A percentile compares a stretch with the other conserved stretches of the same genome.
These are phyloP conservation scores for Cacoxenus indagator DNA, from an alignment of 2,888 invertebrate genomes.

Conservation along the genomic window DNA sequence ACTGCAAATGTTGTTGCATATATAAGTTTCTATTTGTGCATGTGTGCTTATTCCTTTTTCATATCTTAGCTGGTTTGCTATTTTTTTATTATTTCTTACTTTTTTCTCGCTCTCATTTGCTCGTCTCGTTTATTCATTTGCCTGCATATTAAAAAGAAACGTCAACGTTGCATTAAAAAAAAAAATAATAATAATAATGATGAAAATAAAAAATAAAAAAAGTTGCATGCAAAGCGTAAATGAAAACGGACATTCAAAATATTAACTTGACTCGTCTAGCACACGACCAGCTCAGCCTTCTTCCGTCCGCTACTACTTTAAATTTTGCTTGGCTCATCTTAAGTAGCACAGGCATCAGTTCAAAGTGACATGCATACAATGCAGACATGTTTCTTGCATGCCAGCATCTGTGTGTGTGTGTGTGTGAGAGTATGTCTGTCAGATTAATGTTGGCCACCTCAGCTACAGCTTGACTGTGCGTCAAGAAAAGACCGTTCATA, in stretches of 20 bases:
- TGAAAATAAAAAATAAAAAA: too few species aligned
- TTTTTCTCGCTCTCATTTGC: neutral
- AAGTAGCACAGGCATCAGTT: slow-evolving; percentile 50
- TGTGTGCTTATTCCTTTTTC: slow-evolving; percentile 5
- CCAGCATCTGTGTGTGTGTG: neutral
- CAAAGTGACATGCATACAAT: slow-evolving; percentile 30
- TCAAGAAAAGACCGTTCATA: neutral
- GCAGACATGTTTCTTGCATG: slow-evolving; percentile 6
- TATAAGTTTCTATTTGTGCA: neutral
- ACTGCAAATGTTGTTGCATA: slow-evolving; percentile 5
- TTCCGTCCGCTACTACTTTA: slow-evolving; percentile 46
- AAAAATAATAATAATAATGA: neutral
- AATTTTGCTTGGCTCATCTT: slow-evolving; percentile 61
- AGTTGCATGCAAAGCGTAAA: slow-evolving; percentile 38
- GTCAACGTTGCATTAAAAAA: slow-evolving; percentile 48
- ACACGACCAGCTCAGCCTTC: neutral
- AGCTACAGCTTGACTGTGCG: neutral
- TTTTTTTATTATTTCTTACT: neutral
- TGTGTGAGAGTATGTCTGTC: slow-evolving; percentile 2
- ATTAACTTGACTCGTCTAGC: neutral
- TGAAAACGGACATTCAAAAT: slow-evolving; percentile 49
- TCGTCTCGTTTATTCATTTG: neutral
- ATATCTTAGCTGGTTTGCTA: neutral
- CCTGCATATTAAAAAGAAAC: slow-evolving; percentile 46
- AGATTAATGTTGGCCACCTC: slow-evolving; percentile 10